phyloP scores from a whole-genome alignment of 2,113 vertebrate genomes.

The Arizona elegans region DNA sequence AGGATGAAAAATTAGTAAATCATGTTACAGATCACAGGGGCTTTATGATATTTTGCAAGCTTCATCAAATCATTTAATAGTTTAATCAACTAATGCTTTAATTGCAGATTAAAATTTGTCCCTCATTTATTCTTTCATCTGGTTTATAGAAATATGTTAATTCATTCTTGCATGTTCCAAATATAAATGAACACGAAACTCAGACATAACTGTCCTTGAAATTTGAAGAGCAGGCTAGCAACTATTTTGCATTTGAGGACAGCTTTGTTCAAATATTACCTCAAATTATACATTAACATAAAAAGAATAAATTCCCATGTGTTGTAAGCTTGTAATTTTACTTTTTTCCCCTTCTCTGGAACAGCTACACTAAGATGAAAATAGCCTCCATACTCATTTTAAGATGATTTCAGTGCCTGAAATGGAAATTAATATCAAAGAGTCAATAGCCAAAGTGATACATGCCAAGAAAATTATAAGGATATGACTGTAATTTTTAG shows the following conservation, averaged over 20 bases:
- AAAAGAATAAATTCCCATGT: background rate
- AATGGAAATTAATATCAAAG: background rate
- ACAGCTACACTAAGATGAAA: background rate
- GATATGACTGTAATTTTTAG: background rate
- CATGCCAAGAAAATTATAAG: background rate
- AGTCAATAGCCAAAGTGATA: background rate
- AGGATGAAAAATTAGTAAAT: constrained; percentile 5
- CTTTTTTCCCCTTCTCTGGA: background rate
- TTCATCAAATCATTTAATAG: background rate
- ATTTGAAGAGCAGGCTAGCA: background rate
- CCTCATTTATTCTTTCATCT: background rate
- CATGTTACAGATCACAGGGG: background rate
- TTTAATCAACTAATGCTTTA: constrained; percentile 8
- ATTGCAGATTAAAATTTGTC: background rate
- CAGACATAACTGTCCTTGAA: background rate
- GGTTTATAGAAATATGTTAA: background rate
- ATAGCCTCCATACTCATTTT: background rate
- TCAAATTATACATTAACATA: background rate
- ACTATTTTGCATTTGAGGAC: background rate
- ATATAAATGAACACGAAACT: background rate
- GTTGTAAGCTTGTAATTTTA: background rate
- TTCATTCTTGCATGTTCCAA: background rate
- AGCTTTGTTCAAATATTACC: background rate
- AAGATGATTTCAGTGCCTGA: background rate
- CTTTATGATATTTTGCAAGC: background rate